Percentiles rank a stretch among this genome's conserved stretches.
Evolutionary conservation across 2,888 invertebrate species (phyloP).

Genomic region (Cosmia pyralina): DNA sequence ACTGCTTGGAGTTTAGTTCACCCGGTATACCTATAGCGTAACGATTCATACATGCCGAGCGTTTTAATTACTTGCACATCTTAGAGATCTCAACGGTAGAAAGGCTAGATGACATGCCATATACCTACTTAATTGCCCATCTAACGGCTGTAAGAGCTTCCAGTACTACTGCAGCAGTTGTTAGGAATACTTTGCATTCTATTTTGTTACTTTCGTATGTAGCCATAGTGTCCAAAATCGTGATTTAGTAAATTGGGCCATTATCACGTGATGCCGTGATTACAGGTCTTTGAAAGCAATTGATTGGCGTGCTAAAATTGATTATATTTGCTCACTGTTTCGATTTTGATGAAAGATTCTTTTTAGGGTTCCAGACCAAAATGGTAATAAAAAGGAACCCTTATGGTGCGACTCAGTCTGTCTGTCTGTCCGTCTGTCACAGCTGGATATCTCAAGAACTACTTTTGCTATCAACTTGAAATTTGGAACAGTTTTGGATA

Average conservation of each 20-base stretch:
- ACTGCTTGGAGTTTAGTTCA: constrained; percentile 31
- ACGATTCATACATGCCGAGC: constrained; percentile 45
- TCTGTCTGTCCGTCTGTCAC: too few species aligned
- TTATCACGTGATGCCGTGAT: constrained; percentile 48
- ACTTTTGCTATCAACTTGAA: too few species aligned
- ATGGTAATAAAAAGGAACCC: too few species aligned
- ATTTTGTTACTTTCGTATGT: neutral
- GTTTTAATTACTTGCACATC: constrained; percentile 62
- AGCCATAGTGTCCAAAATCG: constrained; percentile 36
- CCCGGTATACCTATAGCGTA: constrained; percentile 50
- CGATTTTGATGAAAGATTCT: constrained; percentile 3
- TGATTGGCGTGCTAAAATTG: constrained; percentile 50
- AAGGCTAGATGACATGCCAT: constrained; percentile 46
- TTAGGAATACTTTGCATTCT: constrained; percentile 1
- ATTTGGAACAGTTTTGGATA: too few species aligned
- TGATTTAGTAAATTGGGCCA: constrained; percentile 11
- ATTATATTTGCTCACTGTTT: constrained; percentile 52
- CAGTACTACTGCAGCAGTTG: constrained; percentile 13
- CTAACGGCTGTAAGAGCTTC: constrained; percentile 31
- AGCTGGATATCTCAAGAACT: too few species aligned
- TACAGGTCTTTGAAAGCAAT: constrained; percentile 47
- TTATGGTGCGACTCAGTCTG: too few species aligned
- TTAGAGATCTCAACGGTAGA: constrained; percentile 58
- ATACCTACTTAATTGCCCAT: constrained; percentile 21
- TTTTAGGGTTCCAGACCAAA: neutral